Evolutionary conservation across 2,113 vertebrate species (phyloP), one percentile per base, ranked within the genome.

Genomic region (Anoura caudifer): DNA sequence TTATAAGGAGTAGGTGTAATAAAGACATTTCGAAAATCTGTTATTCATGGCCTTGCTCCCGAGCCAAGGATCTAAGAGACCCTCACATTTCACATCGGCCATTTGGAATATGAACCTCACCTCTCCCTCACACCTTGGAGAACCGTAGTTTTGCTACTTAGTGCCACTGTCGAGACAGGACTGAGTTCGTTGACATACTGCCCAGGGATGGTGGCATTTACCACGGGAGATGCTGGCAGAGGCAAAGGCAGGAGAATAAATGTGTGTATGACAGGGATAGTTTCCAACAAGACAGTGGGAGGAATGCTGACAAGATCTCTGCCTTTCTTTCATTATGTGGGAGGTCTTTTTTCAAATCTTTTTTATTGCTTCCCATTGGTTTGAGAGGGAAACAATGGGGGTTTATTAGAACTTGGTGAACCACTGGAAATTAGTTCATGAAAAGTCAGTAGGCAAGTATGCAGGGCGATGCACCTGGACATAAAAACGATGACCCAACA

Each of bases 11-110:
- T 36, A 73, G 61, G 45, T 75, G 3, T 19, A 79, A 92, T 87
- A 75, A 90, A 94, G 75, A 73, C 2, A 7, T 82, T 73, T 83
- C 41, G 6, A 38, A 87, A 38, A 7, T 87, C 69, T 83, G 80
- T 92, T 83, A 95, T 87, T 90, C 91, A 87, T 20, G 67, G 91
- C 85, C 52, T 73, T 92, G 73, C 19, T 90, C 85, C 76, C 61
- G 56, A 92, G 80, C 69, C 75, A 67, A 50, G 75, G n/a, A 94
- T 77, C 84, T 83, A n/a, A 89, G 94, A 92, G 85, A 79, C 92
- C 75, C 54, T 92, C 89, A 90, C 41, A 90, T 90, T 86, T 94
- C 81, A 87, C 47, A 87, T 41, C 67, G 73, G 81, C 69, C 91
- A 26, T 90, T 97, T 87, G 76, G 85, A 79, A 87, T 43, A 79